Evolutionary conservation across 2,797 vertebrate species (phyloP), one percentile per base, ranked within the genome.

Genomic region (Fistularia tabacaria): DNA sequence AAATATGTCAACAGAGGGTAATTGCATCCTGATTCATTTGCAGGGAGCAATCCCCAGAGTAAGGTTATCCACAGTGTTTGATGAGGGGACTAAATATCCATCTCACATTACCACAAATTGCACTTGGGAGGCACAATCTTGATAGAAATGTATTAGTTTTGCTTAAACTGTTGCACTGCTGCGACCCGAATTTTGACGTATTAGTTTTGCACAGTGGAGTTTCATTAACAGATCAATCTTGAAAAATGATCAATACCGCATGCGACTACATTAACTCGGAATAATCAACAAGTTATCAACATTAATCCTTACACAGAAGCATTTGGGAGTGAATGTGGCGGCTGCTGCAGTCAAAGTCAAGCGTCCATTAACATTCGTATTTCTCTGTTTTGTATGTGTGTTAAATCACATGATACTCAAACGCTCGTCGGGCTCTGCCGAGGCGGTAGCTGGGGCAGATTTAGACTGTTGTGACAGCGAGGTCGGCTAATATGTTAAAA

Each of bases 201-300:
- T 65, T 41, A 36, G 13, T 4, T 25, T 25, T 25, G 25, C 25
- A 25, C 56, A 46, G 48, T 47, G 9, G 9, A 55, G 36, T 64
- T 74, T 51, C 7, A 59, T 62, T 72, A 62, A 49, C 45, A 65
- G 59, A 61, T 46, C 43, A 64, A 66, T 80, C 51, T 75, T 60
- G 75, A 50, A 51, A n/a, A 58, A 14, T 38, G 59, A 74, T 80
- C 75, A 51, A 82, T 79, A 60, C 13, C 0, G 38, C 48, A 52
- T 61, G 59, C 57, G 70, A 69, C 39, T 62, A 70, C 46, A 72
- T 76, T 71, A 78, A 64, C 60, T 69, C 53, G 41, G 66, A 80
- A 82, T 74, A 78, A 79, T 63, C 62, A 84, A 80, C 51, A 69
- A 79, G 61, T 15, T 54, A 39, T 42, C 10, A 39, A 64, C 47